phyloP scores from a whole-genome alignment of 2,888 invertebrate species.

The Orchestes rusci region DNA sequence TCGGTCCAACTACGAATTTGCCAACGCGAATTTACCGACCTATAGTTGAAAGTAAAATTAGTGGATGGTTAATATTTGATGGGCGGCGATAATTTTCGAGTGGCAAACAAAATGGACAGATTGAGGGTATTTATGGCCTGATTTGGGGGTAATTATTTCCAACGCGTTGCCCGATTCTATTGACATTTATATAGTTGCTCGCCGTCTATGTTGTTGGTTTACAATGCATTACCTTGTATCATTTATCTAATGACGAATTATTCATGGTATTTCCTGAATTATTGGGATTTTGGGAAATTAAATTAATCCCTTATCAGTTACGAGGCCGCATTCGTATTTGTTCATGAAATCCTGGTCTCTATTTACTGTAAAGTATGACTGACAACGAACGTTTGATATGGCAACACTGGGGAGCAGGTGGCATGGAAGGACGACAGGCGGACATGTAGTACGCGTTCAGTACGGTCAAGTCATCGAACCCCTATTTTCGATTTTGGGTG shows the following conservation, averaged over 20 bases:
- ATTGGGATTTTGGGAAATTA: no score
- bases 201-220: no score
- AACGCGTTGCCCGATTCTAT: constrained; percentile 9
- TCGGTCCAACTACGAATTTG: constrained; percentile 21
- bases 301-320: no score
- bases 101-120: constrained; percentile 23
- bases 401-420: no score
- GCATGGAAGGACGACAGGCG: no score
- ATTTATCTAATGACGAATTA: constrained; percentile 3
- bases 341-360: no score
- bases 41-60: constrained; percentile 23
- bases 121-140: constrained; percentile 23
- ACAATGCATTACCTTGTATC: constrained; percentile 2
- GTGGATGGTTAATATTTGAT: constrained; percentile 21
- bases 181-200: constrained; percentile 15
- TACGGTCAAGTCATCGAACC: no score
- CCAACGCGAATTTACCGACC: constrained; percentile 20
- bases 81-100: constrained; percentile 21
- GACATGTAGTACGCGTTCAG: no score
- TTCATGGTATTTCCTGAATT: background rate
- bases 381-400: no score
- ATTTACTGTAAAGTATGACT: no score
- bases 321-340: no score
- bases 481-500: no score
- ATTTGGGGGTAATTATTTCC: constrained; percentile 18